Base-by-base conservation (phyloP, 1,140 invertebrate species). In the Hyles vespertilio region DNA sequence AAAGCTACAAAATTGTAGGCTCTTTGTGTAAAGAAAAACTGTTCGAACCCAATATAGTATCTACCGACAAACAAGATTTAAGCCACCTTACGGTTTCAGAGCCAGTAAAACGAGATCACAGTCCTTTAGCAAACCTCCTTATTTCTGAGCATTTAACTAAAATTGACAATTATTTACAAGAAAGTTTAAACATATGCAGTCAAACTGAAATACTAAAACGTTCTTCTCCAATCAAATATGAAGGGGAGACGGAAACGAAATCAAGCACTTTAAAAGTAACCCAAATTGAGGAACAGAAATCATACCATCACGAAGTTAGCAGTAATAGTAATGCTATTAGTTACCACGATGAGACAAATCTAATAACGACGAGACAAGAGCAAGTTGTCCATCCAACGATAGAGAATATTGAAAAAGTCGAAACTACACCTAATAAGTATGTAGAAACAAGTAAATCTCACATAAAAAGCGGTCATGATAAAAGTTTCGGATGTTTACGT, bases 1-100 rank as follows among this genome's bases (percentile, higher is more conserved):
- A 80, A 43, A 86, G 86, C 64, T 87, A 87, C 59, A 86, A 85
- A 74, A 86, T 87, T 44, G 84, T 87, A n/a, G 87, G 75, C 65
- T 78, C 82, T 22, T 49, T 89, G 32, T 82, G 76, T 51, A 89
- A 84, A 65, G 77, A 81, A 59, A 77, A 82, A 32, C 53, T 77
- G 34, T 63, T 77, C 3, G 66, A 72, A 52, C 46, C 55, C 52
- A 53, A 67, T 33, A 48, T 34, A 36, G 9, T 9, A 9, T 11
- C 3, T 12, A 10, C 10, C 36, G 47, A 3, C 32, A 12, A 33
- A 56, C 12, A 54, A 45, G 11, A 46, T 12, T 45, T 7, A 51
- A 52, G 7, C 34, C 7, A 32, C 22, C 9, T 34, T 56, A 63
- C 34, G 46, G 11, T 56, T 36, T 45, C 45, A 45, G 34, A 11